Evolutionary conservation across 2,113 vertebrate genomes (phyloP).

Genomic region (Canis aureus): DNA sequence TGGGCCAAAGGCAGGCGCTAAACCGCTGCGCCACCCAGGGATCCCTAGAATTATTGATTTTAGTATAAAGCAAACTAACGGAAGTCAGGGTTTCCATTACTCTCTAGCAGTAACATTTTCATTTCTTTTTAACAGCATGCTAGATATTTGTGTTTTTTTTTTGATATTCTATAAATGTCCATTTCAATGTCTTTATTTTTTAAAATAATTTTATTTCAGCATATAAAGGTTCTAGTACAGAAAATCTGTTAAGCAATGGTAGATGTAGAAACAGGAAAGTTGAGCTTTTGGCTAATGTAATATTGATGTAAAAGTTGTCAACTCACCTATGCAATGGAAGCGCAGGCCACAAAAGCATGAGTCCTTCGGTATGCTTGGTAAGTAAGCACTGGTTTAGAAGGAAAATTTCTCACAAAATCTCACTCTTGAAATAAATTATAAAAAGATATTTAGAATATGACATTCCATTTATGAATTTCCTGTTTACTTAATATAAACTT

Average conservation of each 20-base stretch:
- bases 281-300: neutral
- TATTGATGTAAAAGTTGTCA: neutral
- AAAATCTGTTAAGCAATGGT: neutral
- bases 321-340: neutral
- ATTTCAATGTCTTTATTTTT: neutral
- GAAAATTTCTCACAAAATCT: neutral
- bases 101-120: neutral
- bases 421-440: neutral
- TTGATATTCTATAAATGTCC: neutral
- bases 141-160: neutral
- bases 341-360: neutral
- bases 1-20: too few relatives aligned
- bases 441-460: neutral
- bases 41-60: constrained; percentile 24
- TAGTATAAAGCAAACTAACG: neutral
- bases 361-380: neutral
- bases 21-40: too few relatives aligned
- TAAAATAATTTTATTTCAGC: neutral
- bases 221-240: neutral
- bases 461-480: neutral
- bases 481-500: neutral
- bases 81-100: neutral
- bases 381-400: neutral
- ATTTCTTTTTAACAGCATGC: neutral
- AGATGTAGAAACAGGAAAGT: neutral